phyloP scores from a whole-genome alignment of 2,888 invertebrate species.

The Poecilobothrus nobilitatus region DNA sequence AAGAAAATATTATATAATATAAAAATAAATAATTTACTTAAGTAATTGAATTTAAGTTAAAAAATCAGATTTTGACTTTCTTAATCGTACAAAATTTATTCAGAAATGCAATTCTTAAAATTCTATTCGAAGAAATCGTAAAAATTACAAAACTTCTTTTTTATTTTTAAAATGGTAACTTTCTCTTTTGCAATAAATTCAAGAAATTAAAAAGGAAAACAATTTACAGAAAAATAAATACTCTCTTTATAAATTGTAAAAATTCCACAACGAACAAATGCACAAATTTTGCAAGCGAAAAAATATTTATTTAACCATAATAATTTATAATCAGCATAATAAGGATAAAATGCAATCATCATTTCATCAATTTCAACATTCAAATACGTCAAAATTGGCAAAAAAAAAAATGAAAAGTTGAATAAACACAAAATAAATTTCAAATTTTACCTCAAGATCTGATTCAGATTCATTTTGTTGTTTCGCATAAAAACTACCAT shows the following conservation, averaged over 20 bases:
- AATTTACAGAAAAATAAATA: too few species aligned
- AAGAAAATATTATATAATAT: constrained; percentile 24
- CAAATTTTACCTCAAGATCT: constrained; percentile 25
- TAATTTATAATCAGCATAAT: neutral
- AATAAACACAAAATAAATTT: neutral
- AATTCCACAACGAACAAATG: too few species aligned
- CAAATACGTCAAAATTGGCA: neutral
- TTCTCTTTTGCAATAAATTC: too few species aligned
- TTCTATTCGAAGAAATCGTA: too few species aligned
- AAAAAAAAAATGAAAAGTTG: neutral
- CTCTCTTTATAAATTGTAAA: too few species aligned
- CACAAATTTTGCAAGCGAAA: too few species aligned
- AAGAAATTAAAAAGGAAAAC: too few species aligned
- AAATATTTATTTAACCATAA: too few species aligned
- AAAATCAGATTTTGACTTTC: neutral
- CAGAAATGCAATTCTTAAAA: neutral
- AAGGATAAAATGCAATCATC: neutral
- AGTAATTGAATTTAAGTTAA: neutral
- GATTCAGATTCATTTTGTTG: constrained; percentile 19
- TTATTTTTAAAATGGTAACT: too few species aligned
- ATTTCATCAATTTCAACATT: neutral
- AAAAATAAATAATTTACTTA: constrained; percentile 10
- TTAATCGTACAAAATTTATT: neutral
- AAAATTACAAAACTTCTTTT: neutral
- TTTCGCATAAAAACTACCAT: constrained; percentile 7